A percentile compares a stretch with the other conserved stretches of the same genome.
Evolutionary conservation across 2,888 invertebrate species (phyloP).

Genomic region (Nymphalis urticae): DNA sequence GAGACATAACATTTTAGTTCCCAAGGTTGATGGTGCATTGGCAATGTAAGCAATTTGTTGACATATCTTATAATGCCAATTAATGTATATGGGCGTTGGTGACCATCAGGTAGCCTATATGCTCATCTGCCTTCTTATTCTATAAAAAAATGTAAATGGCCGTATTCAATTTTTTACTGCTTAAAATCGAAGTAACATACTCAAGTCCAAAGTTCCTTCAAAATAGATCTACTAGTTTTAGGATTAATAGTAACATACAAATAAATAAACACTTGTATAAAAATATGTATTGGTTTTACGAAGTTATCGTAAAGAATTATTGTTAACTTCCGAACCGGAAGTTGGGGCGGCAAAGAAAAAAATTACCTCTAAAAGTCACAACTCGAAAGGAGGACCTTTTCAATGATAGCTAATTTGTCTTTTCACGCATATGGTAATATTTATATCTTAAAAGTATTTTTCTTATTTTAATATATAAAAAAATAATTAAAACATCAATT

Average conservation of each 20-base stretch:
- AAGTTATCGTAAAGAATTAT: conserved; percentile 32
- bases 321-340: conserved; percentile 40
- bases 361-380: conserved; percentile 33
- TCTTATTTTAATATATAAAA: not conserved
- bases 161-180: too few relatives aligned
- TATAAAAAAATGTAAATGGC: too few relatives aligned
- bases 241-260: not conserved
- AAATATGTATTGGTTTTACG: conserved; percentile 24
- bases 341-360: conserved; percentile 36
- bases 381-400: conserved; percentile 28
- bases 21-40: too few relatives aligned
- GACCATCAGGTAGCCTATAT: too few relatives aligned
- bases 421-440: conserved; percentile 19
- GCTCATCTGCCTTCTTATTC: too few relatives aligned
- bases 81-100: too few relatives aligned
- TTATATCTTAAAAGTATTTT: not conserved
- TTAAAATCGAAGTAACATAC: too few relatives aligned
- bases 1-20: too few relatives aligned
- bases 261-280: not conserved
- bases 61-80: too few relatives aligned
- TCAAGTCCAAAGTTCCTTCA: not conserved
- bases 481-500: too few relatives aligned
- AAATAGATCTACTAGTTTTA: not conserved
- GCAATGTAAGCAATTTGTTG: too few relatives aligned
- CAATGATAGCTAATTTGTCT: conserved; percentile 37